Percentiles rank a stretch among this genome's conserved stretches.
phyloP scores from a whole-genome alignment of 2,113 vertebrate genomes.

The Larimichthys polyactis region DNA sequence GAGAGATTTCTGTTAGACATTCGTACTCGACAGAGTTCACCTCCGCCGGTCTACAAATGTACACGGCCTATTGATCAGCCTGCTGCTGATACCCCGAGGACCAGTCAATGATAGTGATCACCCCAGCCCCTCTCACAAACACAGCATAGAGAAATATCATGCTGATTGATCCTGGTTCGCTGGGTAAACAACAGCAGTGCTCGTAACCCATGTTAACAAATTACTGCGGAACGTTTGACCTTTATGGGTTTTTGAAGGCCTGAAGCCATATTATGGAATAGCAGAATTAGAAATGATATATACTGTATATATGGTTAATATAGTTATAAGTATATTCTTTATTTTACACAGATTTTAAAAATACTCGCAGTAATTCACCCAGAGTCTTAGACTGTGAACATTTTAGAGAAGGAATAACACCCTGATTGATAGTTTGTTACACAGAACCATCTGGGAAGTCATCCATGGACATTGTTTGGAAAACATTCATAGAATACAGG shows the following conservation, averaged over 20 bases:
- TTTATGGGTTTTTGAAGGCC: background rate
- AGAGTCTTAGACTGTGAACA: background rate
- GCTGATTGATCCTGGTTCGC: slow-evolving; percentile 4
- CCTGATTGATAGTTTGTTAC: too few relatives aligned
- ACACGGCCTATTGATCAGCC: slow-evolving; percentile 26
- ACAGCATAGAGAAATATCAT: background rate
- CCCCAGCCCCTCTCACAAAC: slow-evolving; percentile 4
- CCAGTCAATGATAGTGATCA: slow-evolving; percentile 43
- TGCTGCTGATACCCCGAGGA: slow-evolving; percentile 28
- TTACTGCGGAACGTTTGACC: background rate
- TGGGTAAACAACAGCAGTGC: background rate
- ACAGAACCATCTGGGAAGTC: too few relatives aligned
- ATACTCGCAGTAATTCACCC: too few relatives aligned
- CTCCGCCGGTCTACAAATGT: background rate
- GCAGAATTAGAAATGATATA: background rate
- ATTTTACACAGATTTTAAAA: background rate
- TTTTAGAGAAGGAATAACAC: background rate
- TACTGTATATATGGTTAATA: too few relatives aligned
- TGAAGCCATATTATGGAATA: background rate
- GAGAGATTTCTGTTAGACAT: background rate
- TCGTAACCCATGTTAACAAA: background rate
- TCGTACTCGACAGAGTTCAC: background rate
- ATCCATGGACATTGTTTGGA: too few relatives aligned
- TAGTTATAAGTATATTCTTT: background rate
- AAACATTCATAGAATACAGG: too few relatives aligned